Conservation (phyloP, 1,140 invertebrate species). For the Megalopta genalis region DNA sequence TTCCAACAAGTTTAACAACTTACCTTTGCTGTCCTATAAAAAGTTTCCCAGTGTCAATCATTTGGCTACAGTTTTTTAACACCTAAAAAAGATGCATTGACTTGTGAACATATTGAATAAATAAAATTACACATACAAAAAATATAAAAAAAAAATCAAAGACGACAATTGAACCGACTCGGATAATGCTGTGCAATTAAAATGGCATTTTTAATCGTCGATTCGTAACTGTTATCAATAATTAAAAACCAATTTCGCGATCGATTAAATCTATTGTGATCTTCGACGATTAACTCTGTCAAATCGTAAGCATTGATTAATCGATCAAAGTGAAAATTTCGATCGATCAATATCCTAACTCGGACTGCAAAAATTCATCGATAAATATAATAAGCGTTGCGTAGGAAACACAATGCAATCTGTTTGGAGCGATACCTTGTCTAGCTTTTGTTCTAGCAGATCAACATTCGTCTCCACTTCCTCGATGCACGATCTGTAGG, state of each 20-base stretch:
- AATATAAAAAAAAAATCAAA: neutral
- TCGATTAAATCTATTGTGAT: too few species aligned
- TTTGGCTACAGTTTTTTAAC: conserved; percentile 89
- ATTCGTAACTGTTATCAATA: too few species aligned
- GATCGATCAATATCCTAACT: too few species aligned
- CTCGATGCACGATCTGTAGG: conserved; percentile 88
- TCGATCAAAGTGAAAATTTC: too few species aligned
- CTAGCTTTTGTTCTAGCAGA: conserved; percentile 90
- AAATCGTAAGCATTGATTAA: too few species aligned
- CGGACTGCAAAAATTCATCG: neutral
- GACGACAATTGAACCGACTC: neutral
- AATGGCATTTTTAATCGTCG: too few species aligned
- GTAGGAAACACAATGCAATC: neutral
- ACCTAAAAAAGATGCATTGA: conserved; percentile 78
- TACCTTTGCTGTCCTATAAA: conserved; percentile 93
- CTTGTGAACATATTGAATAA: too few species aligned
- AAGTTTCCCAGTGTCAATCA: conserved; percentile 93
- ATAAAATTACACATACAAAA: neutral
- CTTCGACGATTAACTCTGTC: too few species aligned
- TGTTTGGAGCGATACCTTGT: conserved; percentile 83
- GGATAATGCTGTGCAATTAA: too few species aligned
- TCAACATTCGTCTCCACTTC: conserved; percentile 92
- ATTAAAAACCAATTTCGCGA: too few species aligned
- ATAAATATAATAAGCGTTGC: neutral
- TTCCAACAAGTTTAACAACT: neutral